These are phyloP conservation scores for Trissonchulus sp. DNA, from an alignment of 2,888 invertebrate species.

Conservation along the genomic window DNA sequence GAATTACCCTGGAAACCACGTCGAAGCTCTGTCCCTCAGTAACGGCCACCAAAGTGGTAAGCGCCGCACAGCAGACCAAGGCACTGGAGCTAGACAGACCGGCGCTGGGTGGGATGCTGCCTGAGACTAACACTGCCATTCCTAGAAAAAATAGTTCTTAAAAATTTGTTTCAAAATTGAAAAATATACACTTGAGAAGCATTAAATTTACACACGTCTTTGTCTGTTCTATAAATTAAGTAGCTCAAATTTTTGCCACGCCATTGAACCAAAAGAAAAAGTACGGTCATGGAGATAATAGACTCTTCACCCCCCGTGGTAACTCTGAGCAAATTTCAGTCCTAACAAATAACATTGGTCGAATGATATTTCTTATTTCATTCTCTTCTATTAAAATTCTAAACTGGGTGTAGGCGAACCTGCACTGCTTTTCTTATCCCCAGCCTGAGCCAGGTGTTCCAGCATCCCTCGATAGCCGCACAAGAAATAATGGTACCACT, in stretches of 20 bases:
- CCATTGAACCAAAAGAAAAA: too few relatives aligned
- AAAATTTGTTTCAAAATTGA: too few relatives aligned
- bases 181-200: not conserved
- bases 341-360: too few relatives aligned
- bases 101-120: slow-evolving; percentile 82
- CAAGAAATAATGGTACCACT: slow-evolving; percentile 87
- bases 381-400: too few relatives aligned
- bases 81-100: slow-evolving; percentile 97
- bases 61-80: slow-evolving; percentile 82
- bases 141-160: slow-evolving; percentile 59
- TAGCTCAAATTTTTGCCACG: too few relatives aligned
- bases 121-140: slow-evolving; percentile 69
- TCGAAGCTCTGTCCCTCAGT: slow-evolving; percentile 36
- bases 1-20: slow-evolving; percentile 8
- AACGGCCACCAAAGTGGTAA: slow-evolving; percentile 67
- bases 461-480: slow-evolving; percentile 83
- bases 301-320: too few relatives aligned
- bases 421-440: not conserved
- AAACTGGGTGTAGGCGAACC: too few relatives aligned
- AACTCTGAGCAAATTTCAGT: too few relatives aligned
- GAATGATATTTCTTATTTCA: too few relatives aligned
- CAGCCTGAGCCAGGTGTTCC: slow-evolving; percentile 56
- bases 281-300: too few relatives aligned
- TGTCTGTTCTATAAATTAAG: not conserved
- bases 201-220: not conserved